Conservation (phyloP, 2,797 vertebrate genomes). For the Choloepus didactylus region DNA sequence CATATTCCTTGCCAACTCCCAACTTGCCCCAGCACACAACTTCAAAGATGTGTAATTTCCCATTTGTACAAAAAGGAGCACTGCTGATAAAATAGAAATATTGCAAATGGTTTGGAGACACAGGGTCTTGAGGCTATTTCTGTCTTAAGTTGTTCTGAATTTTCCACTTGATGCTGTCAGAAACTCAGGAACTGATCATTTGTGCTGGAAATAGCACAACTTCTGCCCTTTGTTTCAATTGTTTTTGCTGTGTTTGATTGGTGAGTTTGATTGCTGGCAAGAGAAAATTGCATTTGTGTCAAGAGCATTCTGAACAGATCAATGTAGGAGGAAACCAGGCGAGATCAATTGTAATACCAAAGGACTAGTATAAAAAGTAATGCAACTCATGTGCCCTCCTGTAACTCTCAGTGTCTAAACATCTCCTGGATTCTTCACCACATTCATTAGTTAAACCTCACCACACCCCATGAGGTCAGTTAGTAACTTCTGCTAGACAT, state of each 20-base stretch:
- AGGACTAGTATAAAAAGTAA: conserved; percentile 63
- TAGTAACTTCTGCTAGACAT: background rate
- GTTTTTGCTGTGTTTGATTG: conserved; percentile 87
- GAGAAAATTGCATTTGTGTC: conserved; percentile 88
- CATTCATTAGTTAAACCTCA: conserved; percentile 30
- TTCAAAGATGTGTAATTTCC: conserved; percentile 21
- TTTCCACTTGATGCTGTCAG: conserved; percentile 83
- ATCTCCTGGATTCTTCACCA: background rate
- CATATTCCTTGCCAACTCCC: background rate
- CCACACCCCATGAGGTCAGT: background rate
- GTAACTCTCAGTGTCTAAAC: conserved; percentile 19
- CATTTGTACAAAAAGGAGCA: background rate
- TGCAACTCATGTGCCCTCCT: conserved; percentile 31
- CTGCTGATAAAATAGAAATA: conserved; percentile 20
- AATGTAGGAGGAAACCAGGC: conserved; percentile 78
- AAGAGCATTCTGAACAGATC: conserved; percentile 79
- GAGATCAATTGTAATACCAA: conserved; percentile 80
- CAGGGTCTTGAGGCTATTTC: conserved; percentile 78
- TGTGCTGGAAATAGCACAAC: conserved; percentile 88
- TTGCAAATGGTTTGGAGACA: conserved; percentile 63
- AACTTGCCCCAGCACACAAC: background rate
- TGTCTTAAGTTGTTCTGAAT: conserved; percentile 80
- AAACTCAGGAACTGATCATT: conserved; percentile 87
- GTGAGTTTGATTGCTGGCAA: conserved; percentile 87
- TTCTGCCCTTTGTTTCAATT: conserved; percentile 88